Base-by-base conservation (phyloP, 2,888 invertebrate genomes). In the Boloria euphrosyne region DNA sequence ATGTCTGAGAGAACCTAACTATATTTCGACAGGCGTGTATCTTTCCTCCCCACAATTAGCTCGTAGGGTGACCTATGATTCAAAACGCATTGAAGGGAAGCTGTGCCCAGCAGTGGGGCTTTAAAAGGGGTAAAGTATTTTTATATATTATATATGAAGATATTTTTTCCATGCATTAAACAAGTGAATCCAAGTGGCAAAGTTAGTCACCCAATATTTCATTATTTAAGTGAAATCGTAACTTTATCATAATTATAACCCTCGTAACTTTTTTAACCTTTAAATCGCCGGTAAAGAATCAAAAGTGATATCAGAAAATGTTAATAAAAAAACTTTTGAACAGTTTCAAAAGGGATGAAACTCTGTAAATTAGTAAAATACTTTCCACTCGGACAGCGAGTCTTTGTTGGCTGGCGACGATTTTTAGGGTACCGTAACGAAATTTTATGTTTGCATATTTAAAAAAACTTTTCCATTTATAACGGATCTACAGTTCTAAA, bases 351-450 rank as follows among this genome's bases (percentile, higher is more conserved):
- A 75, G 75, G 76, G 76, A 76, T 77, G 77, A 77, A 76, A 76
- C 74, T 77, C 71, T 74, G 75, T 72, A 80, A 82, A 83, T 86
- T 83, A 83, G 82, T 85, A 76, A 82, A 86, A 86, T 85, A 82
- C 70, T 67, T 66, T 74, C 75, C 77, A 78, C 81, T 80, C 74
- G 78, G 78, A 76, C 73, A 73, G 62, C 49, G 65, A 62, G 80
- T 80, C 84, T 87, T 86, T 86, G 85, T 87, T 80, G 62, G 68
- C 83, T 80, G 65, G 66, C 83, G 80, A 81, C 52, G 61, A 69
- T 78, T 76, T 73, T 75, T 73, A 71, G 74, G 71, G 74, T 67
- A 69, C 71, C 66, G 50, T 60, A 38, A 18, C 18, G 31, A 47
- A 18, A 16, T 18, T 44, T 16, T 16, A 16, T 6, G 4, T 13